phyloP scores from a whole-genome alignment of 2,113 vertebrate species.

The Hyperoodon ampullatus region DNA sequence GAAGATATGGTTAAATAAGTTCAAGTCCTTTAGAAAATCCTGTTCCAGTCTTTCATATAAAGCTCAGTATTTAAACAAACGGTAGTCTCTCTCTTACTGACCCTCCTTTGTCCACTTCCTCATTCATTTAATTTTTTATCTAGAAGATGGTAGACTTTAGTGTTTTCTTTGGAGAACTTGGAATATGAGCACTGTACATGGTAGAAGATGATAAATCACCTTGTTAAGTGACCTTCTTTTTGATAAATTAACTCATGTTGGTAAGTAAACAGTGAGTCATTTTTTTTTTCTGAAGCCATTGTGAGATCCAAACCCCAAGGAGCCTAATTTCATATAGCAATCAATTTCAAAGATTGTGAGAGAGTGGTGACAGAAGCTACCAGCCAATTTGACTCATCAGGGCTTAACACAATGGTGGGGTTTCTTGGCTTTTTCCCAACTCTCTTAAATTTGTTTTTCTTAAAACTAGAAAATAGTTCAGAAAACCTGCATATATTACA shows the following conservation, averaged over 20 bases:
- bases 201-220: conserved; percentile 54
- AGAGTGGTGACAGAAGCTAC: not conserved
- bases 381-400: not conserved
- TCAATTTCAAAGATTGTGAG: conserved; percentile 23
- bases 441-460: conserved; percentile 24
- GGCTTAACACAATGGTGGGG: not conserved
- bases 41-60: not conserved
- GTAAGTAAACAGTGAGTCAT: conserved; percentile 41
- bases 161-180: conserved; percentile 56
- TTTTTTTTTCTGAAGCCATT: conserved; percentile 48
- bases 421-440: not conserved
- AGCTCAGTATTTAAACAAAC: not conserved
- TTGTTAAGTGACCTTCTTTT: conserved; percentile 23
- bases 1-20: not conserved
- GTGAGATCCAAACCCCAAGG: not conserved
- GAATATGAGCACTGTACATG: not conserved
- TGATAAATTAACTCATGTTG: conserved; percentile 49
- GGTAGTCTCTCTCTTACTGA: not conserved
- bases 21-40: not conserved
- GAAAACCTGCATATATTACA: not conserved
- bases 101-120: not conserved
- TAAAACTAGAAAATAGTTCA: not conserved
- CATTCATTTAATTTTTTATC: not conserved
- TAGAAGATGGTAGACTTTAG: conserved; percentile 30
- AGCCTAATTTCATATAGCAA: not conserved